Percentiles rank a stretch among this genome's conserved stretches.
These are phyloP conservation scores for Zonotrichia albicollis DNA, from an alignment of 2,797 vertebrate species.

Conservation along the genomic window DNA sequence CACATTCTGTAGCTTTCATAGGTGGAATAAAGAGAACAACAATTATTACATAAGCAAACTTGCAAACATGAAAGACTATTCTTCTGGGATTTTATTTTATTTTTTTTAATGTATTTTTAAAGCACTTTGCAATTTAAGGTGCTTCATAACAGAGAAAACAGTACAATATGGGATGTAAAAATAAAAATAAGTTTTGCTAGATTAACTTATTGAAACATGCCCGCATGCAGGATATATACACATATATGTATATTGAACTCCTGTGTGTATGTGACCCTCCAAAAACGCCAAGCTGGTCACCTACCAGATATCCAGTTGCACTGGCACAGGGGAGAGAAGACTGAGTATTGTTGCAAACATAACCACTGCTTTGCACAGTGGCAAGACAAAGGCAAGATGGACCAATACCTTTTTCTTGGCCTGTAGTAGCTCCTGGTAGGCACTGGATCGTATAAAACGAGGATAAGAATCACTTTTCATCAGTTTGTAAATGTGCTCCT, in stretches of 20 bases:
- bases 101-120: slow-evolving; percentile 65
- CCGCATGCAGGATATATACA: slow-evolving; percentile 66
- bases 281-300: slow-evolving; percentile 64
- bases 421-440: slow-evolving; percentile 99
- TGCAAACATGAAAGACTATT: slow-evolving; percentile 66
- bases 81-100: slow-evolving; percentile 70
- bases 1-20: slow-evolving; percentile 30
- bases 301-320: slow-evolving; percentile 72
- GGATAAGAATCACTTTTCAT: slow-evolving; percentile 99
- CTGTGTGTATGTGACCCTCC: slow-evolving; percentile 66
- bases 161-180: slow-evolving; percentile 68
- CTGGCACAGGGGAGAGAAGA: slow-evolving; percentile 62
- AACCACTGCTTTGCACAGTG: slow-evolving; percentile 63
- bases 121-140: slow-evolving; percentile 62
- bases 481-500: slow-evolving; percentile 99
- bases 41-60: slow-evolving; percentile 56
- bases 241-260: slow-evolving; percentile 55
- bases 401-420: slow-evolving; percentile 95
- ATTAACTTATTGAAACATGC: slow-evolving; percentile 61
- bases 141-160: slow-evolving; percentile 65
- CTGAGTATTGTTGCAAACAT: slow-evolving; percentile 62
- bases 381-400: slow-evolving; percentile 71
- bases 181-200: slow-evolving; percentile 66
- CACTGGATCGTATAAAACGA: slow-evolving; percentile 98
- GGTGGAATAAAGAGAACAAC: slow-evolving; percentile 55